These are phyloP conservation scores for Eueremaeus valkanovi DNA, from an alignment of 2,888 invertebrate species.

Conservation along the genomic window DNA sequence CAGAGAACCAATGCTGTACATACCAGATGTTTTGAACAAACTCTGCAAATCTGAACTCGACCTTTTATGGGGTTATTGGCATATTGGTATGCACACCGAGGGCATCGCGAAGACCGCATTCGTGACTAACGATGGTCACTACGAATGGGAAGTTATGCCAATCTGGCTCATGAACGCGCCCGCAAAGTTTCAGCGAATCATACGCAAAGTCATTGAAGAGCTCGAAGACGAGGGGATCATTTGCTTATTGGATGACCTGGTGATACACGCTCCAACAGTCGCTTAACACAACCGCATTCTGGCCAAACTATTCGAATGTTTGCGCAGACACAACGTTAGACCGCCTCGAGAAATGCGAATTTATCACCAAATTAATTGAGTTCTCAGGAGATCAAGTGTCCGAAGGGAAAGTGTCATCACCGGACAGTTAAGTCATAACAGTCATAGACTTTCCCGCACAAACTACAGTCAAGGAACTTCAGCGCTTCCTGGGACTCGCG, in stretches of 20 bases:
- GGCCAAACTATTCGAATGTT: constrained; percentile 43
- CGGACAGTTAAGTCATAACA: constrained; percentile 43
- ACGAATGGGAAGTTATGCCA: constrained; percentile 44
- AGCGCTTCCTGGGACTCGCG: constrained; percentile 44
- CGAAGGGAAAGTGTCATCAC: constrained; percentile 40
- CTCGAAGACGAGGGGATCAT: constrained; percentile 45
- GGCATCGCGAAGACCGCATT: constrained; percentile 48
- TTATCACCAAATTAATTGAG: constrained; percentile 38
- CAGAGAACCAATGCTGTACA: constrained; percentile 45
- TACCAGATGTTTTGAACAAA: constrained; percentile 46
- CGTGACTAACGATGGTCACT: constrained; percentile 45
- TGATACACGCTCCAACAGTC: constrained; percentile 43
- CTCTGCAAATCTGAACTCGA: constrained; percentile 44
- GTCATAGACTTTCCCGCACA: constrained; percentile 44
- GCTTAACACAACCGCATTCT: constrained; percentile 44
- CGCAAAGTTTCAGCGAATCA: constrained; percentile 47
- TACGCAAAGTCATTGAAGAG: constrained; percentile 45
- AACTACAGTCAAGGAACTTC: constrained; percentile 41
- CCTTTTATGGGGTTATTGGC: constrained; percentile 47
- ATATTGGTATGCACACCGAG: constrained; percentile 45
- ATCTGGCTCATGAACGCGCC: constrained; percentile 47
- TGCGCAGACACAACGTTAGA: constrained; percentile 42
- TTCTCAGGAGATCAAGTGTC: constrained; percentile 46
- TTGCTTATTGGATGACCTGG: constrained; percentile 47
- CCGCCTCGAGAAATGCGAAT: constrained; percentile 45